Percentiles rank a stretch among this genome's conserved stretches.
These are phyloP conservation scores for Auanema sp. DNA, from an alignment of 2,888 invertebrate genomes.

Conservation along the genomic window DNA sequence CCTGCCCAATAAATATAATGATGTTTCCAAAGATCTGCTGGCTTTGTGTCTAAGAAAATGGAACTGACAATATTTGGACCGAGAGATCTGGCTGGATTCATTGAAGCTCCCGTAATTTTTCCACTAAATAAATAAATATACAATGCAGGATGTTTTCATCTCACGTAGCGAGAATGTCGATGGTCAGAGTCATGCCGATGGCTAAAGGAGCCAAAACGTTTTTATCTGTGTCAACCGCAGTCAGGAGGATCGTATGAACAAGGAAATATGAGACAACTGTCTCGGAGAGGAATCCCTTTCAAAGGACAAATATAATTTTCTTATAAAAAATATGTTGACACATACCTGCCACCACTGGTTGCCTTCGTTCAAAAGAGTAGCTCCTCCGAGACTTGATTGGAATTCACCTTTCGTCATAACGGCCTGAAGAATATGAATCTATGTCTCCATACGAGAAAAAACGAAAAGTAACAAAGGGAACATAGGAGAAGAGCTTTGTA, in stretches of 20 bases:
- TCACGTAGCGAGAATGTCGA: slow-evolving; percentile 65
- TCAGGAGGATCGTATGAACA: slow-evolving; percentile 64
- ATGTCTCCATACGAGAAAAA: too few species aligned
- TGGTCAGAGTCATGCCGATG: slow-evolving; percentile 65
- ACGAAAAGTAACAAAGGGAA: too few species aligned
- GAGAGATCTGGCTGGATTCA: slow-evolving; percentile 67
- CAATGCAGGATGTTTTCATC: slow-evolving; percentile 1
- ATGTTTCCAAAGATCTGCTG: slow-evolving; percentile 33
- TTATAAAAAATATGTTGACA: neutral
- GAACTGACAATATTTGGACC: slow-evolving; percentile 64
- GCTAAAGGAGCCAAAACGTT: slow-evolving; percentile 64
- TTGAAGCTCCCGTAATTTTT: slow-evolving; percentile 64
- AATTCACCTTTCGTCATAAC: slow-evolving; percentile 32
- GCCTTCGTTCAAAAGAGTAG: slow-evolving; percentile 29
- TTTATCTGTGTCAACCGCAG: slow-evolving; percentile 63
- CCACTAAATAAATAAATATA: slow-evolving; percentile 50
- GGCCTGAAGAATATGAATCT: slow-evolving; percentile 16
- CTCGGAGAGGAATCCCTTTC: slow-evolving; percentile 55
- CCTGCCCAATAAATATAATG: slow-evolving; percentile 65
- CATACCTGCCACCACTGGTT: slow-evolving; percentile 36
- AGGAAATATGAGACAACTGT: slow-evolving; percentile 62
- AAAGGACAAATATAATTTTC: slow-evolving; percentile 1
- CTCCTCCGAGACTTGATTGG: slow-evolving; percentile 26
- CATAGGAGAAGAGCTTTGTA: neutral
- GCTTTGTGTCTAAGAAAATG: slow-evolving; percentile 26